Evolutionary conservation across 2,888 invertebrate genomes (phyloP), one percentile per base, ranked within the genome.

Genomic region (Heliconius ismenius): DNA sequence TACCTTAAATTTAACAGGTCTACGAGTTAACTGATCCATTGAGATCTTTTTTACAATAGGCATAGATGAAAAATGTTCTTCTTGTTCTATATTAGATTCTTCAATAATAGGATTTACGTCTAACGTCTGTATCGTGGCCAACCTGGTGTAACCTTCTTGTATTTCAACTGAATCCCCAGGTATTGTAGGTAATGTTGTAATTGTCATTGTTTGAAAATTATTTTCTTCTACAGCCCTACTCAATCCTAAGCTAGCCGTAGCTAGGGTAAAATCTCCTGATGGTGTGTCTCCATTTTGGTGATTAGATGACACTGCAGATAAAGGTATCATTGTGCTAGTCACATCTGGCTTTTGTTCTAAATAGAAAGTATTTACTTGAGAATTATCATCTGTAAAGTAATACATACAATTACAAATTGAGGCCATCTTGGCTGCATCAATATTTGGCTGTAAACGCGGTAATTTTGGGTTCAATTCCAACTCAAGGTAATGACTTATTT

Each of bases 361-460:
- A 78, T 82, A 82, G 32, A 81, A 73, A 68, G 65, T 74, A 21
- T 73, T 76, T n/a, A 80, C 75, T 76, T 86, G 84, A 79, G 86
- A 83, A 79, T 82, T 83, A 79, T 83, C 83, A 83, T 84, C 91
- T 91, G 79, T 15, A 78, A 78, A 69, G 78, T 18, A 49, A 32
- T 49, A 24, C 21, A 60, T 24, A 32, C 6, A 60, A 6, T n/a
- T 3, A 54, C 18, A 49, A 49, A 49, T 18, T 49, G 49, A 49
- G 49, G 18, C 6, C 49, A 49, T 49, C 18, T 0, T 36, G 58
- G 28, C 4, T 58, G 15, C 21, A 28, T 21, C 58, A 58, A 58
- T 21, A 7, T 18, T 9, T 54, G n/a, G 21, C n/a, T 58, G 58
- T 58, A 10, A 58, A 58, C 1, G 39, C 11, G 39, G 11, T 39